Evolutionary conservation across 2,113 vertebrate species (phyloP).

Genomic region (Alligator sinensis): DNA sequence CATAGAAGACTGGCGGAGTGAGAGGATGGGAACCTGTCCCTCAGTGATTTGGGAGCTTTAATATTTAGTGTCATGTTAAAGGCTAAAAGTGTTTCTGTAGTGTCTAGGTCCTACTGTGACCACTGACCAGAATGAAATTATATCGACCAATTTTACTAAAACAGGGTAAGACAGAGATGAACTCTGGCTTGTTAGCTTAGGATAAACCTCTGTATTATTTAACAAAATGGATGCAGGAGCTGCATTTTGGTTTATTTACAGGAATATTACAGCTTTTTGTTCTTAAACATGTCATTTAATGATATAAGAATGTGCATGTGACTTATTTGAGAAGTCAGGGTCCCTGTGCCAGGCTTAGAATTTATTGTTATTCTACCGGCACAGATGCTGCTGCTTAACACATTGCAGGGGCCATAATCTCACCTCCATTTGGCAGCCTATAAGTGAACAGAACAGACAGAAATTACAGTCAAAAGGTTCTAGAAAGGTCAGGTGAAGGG

Average conservation of each 20-base stretch:
- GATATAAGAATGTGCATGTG: slow-evolving; percentile 34
- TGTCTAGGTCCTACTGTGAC: neutral
- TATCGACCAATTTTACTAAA: neutral
- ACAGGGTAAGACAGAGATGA: neutral
- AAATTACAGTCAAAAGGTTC: neutral
- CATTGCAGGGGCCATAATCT: neutral
- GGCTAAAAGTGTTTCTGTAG: neutral
- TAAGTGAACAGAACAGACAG: neutral
- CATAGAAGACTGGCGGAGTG: neutral
- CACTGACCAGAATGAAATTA: neutral
- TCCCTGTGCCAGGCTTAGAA: neutral
- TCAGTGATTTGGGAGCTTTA: neutral
- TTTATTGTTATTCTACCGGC: neutral
- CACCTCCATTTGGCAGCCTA: neutral
- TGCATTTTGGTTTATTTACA: slow-evolving; percentile 23
- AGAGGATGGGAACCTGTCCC: neutral
- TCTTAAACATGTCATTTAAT: neutral
- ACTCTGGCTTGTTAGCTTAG: neutral
- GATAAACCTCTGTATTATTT: neutral
- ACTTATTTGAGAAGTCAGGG: slow-evolving; percentile 38
- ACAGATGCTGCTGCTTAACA: neutral
- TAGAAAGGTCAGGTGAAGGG: neutral
- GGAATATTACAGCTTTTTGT: slow-evolving; percentile 41
- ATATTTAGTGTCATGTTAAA: neutral
- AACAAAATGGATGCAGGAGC: neutral